Percentiles rank a stretch among this genome's conserved stretches.
Conservation (phyloP, 2,797 vertebrate genomes). For the Bufotes viridis region DNA sequence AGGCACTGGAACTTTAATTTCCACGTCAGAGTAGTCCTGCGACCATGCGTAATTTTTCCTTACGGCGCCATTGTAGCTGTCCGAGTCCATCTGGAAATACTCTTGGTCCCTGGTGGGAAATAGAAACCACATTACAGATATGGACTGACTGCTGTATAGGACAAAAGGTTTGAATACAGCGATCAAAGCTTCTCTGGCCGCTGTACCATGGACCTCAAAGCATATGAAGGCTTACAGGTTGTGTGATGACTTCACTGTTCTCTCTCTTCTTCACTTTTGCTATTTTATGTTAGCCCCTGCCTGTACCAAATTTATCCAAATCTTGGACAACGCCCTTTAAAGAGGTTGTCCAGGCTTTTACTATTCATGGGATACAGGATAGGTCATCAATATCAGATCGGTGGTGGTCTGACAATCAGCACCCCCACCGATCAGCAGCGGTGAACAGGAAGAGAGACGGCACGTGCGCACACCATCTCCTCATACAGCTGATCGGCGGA, state of each 20-base stretch:
- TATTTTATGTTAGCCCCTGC: too few relatives aligned
- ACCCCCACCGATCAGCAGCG: too few relatives aligned
- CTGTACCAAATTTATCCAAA: too few relatives aligned
- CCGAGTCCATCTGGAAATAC: conserved; percentile 82
- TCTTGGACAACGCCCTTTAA: not conserved
- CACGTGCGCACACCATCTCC: too few relatives aligned
- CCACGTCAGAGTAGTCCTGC: conserved; percentile 94
- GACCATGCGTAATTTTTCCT: conserved; percentile 94
- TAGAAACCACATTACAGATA: conserved; percentile 10
- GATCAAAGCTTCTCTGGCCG: not conserved
- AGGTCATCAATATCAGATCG: too few relatives aligned
- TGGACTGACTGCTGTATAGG: not conserved
- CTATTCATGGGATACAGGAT: too few relatives aligned
- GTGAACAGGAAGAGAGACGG: too few relatives aligned
- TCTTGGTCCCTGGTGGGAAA: conserved; percentile 76
- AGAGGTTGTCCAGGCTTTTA: not conserved
- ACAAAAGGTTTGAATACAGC: not conserved
- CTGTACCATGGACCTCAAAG: not conserved
- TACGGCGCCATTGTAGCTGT: conserved; percentile 95
- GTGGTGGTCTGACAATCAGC: too few relatives aligned
- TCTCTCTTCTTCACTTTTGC: too few relatives aligned
- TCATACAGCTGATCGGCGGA: too few relatives aligned
- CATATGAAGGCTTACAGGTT: too few relatives aligned
- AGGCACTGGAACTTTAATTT: conserved; percentile 89
- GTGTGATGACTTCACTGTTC: too few relatives aligned